A percentile compares a stretch with the other conserved stretches of the same genome.
Evolutionary conservation across 2,113 vertebrate genomes (phyloP).

Genomic region (Siphamia tubifer): DNA sequence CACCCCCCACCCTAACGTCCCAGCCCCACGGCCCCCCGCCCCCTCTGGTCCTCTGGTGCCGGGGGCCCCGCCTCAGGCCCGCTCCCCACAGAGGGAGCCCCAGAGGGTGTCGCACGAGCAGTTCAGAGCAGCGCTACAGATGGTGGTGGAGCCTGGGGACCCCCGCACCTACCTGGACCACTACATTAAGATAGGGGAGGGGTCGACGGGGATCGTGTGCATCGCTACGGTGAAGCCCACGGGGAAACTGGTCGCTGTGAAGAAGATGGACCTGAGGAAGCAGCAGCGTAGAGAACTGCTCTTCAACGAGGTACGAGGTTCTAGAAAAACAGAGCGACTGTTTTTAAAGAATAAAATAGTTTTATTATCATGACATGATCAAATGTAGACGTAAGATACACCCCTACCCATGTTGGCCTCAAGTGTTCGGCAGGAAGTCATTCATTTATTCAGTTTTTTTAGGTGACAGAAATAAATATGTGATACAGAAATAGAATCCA

Average conservation of each 20-base stretch:
- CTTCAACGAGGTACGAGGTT: conserved; percentile 89
- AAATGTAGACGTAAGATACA: no score
- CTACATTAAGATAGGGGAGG: conserved; percentile 97
- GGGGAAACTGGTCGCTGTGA: conserved; percentile 91
- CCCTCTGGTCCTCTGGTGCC: neutral
- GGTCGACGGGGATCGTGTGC: conserved; percentile 93
- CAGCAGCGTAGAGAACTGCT: conserved; percentile 93
- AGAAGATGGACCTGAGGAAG: conserved; percentile 96
- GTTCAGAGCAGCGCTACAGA: conserved; percentile 90
- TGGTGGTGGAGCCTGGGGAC: conserved; percentile 93
- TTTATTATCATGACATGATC: neutral
- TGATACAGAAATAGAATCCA: no score
- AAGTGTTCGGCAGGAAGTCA: no score
- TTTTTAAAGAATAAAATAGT: no score
- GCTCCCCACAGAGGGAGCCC: conserved; percentile 86
- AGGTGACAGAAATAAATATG: no score
- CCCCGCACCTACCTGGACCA: conserved; percentile 91
- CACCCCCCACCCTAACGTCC: conserved; percentile 69
- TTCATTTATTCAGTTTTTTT: no score
- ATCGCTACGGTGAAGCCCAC: conserved; percentile 89
- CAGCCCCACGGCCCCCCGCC: conserved; percentile 49
- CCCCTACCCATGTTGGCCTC: no score
- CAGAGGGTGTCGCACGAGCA: conserved; percentile 94
- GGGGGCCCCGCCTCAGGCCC: conserved; percentile 41
- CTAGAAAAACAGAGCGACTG: no score